phyloP scores from a whole-genome alignment of 2,113 vertebrate species.

The Lethenteron reissneri region DNA sequence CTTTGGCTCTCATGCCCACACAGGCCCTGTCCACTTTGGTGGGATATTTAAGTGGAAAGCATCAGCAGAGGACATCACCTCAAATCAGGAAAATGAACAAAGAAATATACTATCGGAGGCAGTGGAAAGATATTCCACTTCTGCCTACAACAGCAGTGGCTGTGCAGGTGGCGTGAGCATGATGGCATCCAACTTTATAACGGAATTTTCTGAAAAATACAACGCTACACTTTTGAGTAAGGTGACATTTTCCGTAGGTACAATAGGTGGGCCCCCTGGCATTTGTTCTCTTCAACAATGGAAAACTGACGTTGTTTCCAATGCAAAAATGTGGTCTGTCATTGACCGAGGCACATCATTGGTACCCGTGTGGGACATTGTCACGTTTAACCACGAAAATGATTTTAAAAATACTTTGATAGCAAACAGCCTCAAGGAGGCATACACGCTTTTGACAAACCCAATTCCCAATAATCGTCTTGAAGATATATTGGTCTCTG shows the following conservation, averaged over 20 bases:
- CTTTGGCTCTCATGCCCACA: slow-evolving; percentile 22
- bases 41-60: slow-evolving; percentile 30
- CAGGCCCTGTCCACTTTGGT: slow-evolving; percentile 25
- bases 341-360: slow-evolving; percentile 19
- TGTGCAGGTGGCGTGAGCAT: slow-evolving; percentile 10
- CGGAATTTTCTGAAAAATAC: rapidly evolving
- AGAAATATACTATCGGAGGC: too few relatives aligned
- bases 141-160: too few relatives aligned
- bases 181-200: neutral
- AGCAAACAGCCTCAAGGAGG: slow-evolving; percentile 13
- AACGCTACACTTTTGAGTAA: neutral
- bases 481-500: too few relatives aligned
- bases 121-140: too few relatives aligned
- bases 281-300: slow-evolving; percentile 15
- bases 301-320: slow-evolving; percentile 16
- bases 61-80: slow-evolving; percentile 13
- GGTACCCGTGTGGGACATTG: slow-evolving; percentile 23
- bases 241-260: slow-evolving; percentile 11
- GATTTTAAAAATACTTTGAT: slow-evolving; percentile 14
- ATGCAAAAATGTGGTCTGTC: slow-evolving; percentile 21
- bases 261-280: slow-evolving; percentile 20
- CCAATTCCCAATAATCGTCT: too few relatives aligned
- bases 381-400: slow-evolving; percentile 14
- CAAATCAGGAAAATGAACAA: slow-evolving; percentile 9
- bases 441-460: slow-evolving; percentile 6